Percentiles rank a stretch among this genome's conserved stretches.
phyloP scores from a whole-genome alignment of 2,888 invertebrate genomes.

The Uloborus plumipes region DNA sequence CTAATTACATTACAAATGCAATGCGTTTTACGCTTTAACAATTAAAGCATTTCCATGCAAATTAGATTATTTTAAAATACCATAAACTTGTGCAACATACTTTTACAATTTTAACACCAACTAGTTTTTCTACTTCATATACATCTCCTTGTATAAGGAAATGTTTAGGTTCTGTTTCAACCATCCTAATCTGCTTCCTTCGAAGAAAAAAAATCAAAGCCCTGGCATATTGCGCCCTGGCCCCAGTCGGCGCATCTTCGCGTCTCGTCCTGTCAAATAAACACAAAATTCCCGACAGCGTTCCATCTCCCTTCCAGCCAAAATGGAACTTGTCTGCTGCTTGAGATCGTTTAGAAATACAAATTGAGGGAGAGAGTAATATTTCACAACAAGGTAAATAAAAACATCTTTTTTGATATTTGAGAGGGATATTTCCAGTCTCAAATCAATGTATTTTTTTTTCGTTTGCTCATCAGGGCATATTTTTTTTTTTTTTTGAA shows the following conservation, averaged over 20 bases:
- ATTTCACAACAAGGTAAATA: too few relatives aligned
- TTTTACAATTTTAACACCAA: constrained; percentile 63
- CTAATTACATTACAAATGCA: too few relatives aligned
- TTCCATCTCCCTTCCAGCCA: constrained; percentile 4
- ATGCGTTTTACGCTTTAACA: too few relatives aligned
- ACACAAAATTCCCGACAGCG: constrained; percentile 20
- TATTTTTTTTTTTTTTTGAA: too few relatives aligned
- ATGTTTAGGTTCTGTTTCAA: constrained; percentile 40
- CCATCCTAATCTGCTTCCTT: constrained; percentile 27
- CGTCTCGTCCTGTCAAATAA: constrained; percentile 28
- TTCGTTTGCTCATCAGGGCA: too few relatives aligned
- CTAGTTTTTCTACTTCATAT: constrained; percentile 66
- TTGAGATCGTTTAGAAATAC: not conserved
- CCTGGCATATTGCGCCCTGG: constrained; percentile 22
- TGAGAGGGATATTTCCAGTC: too few relatives aligned
- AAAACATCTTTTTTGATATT: too few relatives aligned
- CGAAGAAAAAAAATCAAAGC: not conserved
- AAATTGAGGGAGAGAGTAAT: too few relatives aligned
- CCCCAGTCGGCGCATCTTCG: constrained; percentile 45
- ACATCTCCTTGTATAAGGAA: constrained; percentile 64
- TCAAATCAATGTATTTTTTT: too few relatives aligned
- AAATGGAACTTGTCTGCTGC: constrained; percentile 38
- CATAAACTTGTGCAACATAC: constrained; percentile 15
- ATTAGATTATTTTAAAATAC: too few relatives aligned
- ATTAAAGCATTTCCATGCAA: too few relatives aligned